Evolutionary conservation across 2,113 vertebrate genomes (phyloP), one percentile per base, ranked within the genome.

Genomic region (Ia io): DNA sequence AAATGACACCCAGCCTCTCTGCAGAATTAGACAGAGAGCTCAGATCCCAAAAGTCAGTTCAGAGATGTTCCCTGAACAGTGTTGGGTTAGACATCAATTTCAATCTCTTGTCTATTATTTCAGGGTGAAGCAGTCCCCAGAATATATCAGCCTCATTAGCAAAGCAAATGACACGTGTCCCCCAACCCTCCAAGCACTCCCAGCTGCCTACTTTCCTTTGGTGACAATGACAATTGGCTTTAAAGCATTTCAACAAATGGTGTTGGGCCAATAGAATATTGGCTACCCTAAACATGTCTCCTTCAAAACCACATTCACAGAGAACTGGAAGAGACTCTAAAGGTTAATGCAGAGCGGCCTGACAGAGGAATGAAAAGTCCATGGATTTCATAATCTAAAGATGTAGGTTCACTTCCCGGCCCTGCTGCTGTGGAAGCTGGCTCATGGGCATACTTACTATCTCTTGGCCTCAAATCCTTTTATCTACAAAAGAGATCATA

Each of bases 71-170:
- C 88, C 74, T 92, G 97, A 97, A 97, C 96, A 96, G 84, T 79
- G 49, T 93, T 87, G 93, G 95, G 84, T 82, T 95, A 93, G 92
- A 96, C 98, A 98, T 98, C 96, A 96, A 97, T 97, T 98, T 97
- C 97, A 93, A 98, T 97, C 97, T 97, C 96, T 95, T 67, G 22
- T 82, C 96, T 97, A 47, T 93, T 95, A 96, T 96, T 98, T 96
- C 96, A 97, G 35, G 10, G 96, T 82, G 95, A 97, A 95, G 85
- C 56, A 88, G 69, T 89, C 91, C 92, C 94, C 71, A 92, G 93
- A 94, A 73, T 3, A 30, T 82, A 93, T 37, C 11, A 2, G 49
- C 47, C 88, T 98, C 90, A 96, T 98, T 97, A 98, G 97, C 96
- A 98, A 97, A 97, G 78, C 69, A 94, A 95, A 94, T 65, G 63